Percentiles rank a stretch among this genome's conserved stretches.
Evolutionary conservation across 2,888 invertebrate genomes (phyloP).

Genomic region (Eristalis arbustorum): DNA sequence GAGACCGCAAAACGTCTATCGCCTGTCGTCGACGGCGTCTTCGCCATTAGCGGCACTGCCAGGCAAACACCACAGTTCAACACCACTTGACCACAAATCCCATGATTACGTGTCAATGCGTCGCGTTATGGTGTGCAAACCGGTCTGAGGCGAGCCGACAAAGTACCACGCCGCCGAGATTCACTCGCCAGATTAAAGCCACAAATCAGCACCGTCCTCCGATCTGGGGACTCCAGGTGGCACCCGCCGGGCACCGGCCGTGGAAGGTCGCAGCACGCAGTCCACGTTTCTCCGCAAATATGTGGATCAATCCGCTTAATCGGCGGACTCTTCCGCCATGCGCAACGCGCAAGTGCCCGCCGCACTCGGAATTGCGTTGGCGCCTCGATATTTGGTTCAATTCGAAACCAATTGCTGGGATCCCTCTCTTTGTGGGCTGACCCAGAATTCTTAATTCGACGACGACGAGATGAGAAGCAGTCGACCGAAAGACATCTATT

Average conservation of each 20-base stretch:
- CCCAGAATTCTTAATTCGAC: slow-evolving; percentile 27
- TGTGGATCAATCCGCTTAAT: slow-evolving; percentile 24
- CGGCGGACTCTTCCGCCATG: neutral
- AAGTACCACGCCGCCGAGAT: neutral
- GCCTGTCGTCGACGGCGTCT: neutral
- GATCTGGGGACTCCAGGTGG: neutral
- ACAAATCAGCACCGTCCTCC: neutral
- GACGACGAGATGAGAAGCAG: neutral
- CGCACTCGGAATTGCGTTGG: neutral
- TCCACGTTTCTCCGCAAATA: slow-evolving; percentile 23
- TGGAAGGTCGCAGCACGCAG: neutral
- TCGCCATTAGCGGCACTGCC: neutral
- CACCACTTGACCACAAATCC: neutral
- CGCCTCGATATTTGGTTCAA: neutral
- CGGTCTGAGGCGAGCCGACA: neutral
- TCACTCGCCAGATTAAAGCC: neutral
- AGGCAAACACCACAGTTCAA: neutral
- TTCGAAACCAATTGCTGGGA: neutral
- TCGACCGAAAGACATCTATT: slow-evolving; percentile 2
- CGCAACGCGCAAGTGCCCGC: no score
- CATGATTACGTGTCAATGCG: neutral
- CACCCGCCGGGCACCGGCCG: neutral
- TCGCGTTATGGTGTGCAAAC: neutral
- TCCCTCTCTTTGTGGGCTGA: slow-evolving; percentile 3
- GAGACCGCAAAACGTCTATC: neutral